These are phyloP conservation scores for Lymantria monacha DNA, from an alignment of 2,888 invertebrate genomes.

Conservation along the genomic window DNA sequence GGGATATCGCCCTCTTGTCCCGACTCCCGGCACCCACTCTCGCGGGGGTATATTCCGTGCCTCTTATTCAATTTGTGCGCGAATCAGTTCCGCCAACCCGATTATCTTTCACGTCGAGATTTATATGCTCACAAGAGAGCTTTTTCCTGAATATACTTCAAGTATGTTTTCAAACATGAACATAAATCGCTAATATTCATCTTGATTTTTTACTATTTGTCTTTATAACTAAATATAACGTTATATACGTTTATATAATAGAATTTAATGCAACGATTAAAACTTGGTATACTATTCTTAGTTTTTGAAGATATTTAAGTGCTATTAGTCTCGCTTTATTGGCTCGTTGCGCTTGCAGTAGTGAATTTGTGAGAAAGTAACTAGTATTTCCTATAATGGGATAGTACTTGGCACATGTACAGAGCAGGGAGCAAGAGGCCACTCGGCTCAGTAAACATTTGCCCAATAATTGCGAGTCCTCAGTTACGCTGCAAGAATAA, in stretches of 20 bases:
- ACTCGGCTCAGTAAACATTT: constrained; percentile 74
- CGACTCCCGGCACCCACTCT: constrained; percentile 38
- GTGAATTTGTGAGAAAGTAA: constrained; percentile 57
- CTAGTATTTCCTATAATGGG: constrained; percentile 63
- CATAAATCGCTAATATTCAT: constrained; percentile 29
- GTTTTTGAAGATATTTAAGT: too few relatives aligned
- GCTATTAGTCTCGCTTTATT: too few relatives aligned
- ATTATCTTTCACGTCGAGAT: constrained; percentile 76
- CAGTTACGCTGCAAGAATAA: constrained; percentile 71
- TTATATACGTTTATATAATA: too few relatives aligned
- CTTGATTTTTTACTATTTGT: neutral
- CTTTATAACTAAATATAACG: too few relatives aligned
- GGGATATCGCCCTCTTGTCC: constrained; percentile 44
- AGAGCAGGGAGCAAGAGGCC: constrained; percentile 56
- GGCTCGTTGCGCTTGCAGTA: constrained; percentile 12
- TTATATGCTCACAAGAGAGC: constrained; percentile 69
- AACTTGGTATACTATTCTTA: too few relatives aligned
- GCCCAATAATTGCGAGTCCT: constrained; percentile 76
- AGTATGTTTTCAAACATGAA: constrained; percentile 47
- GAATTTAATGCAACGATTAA: too few relatives aligned
- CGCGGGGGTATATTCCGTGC: constrained; percentile 58
- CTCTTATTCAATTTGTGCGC: constrained; percentile 79
- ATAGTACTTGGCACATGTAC: constrained; percentile 65
- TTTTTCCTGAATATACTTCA: constrained; percentile 52
- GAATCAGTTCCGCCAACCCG: constrained; percentile 78